Percentiles rank a stretch among this genome's conserved stretches.
Evolutionary conservation across 2,888 invertebrate genomes (phyloP).

Genomic region (Ormia ochracea): DNA sequence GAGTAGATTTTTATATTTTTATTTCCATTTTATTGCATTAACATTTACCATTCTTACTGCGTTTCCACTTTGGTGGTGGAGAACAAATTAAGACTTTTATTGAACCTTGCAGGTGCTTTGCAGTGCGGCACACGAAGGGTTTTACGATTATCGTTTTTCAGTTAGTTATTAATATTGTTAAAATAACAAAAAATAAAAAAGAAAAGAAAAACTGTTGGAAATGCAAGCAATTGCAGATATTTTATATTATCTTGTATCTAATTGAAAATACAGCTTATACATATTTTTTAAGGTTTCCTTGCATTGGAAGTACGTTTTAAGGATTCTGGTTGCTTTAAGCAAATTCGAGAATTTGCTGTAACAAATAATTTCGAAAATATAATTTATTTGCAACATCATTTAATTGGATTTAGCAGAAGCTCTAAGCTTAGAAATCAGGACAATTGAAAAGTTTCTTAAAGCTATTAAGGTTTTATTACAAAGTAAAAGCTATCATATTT

Average conservation of each 20-base stretch:
- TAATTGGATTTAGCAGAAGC: no score
- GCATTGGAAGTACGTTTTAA: not conserved
- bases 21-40: constrained; percentile 44
- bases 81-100: constrained; percentile 50
- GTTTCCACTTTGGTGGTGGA: constrained; percentile 20
- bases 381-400: no score
- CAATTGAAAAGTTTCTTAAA: no score
- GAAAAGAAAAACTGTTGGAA: constrained; percentile 15
- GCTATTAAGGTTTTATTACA: no score
- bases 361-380: no score
- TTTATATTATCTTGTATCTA: not conserved
- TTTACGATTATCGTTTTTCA: constrained; percentile 36
- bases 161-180: constrained; percentile 34
- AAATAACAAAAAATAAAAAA: constrained; percentile 15
- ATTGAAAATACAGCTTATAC: not conserved
- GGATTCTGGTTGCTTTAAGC: no score
- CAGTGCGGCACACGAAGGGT: constrained; percentile 31
- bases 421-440: no score
- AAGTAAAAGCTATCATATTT: no score
- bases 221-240: not conserved
- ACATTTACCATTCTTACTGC: constrained; percentile 51
- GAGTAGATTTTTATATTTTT: not conserved
- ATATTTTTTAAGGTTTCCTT: not conserved
- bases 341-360: no score
- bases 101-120: constrained; percentile 48